These are phyloP conservation scores for Pseudonaja textilis DNA, from an alignment of 2,113 vertebrate genomes.

Conservation along the genomic window DNA sequence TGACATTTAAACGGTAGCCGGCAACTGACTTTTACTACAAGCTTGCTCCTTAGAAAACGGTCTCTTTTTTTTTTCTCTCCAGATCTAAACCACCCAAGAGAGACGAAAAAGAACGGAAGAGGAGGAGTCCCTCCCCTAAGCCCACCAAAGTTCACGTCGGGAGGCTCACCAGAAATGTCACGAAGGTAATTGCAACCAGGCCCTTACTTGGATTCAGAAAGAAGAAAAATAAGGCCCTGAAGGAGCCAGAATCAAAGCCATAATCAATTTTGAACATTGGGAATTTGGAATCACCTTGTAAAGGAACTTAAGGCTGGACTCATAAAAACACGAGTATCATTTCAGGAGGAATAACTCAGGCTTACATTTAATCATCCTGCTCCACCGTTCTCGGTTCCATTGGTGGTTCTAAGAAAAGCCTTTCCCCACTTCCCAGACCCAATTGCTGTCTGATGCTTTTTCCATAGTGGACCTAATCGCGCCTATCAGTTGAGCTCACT, in stretches of 20 bases:
- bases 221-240: not conserved
- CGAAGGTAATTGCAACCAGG: conserved; percentile 76
- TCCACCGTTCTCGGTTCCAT: no score
- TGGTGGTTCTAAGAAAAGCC: not conserved
- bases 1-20: not conserved
- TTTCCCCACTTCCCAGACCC: not conserved
- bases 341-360: not conserved
- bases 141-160: conserved; percentile 95
- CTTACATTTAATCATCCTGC: not conserved
- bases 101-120: conserved; percentile 93
- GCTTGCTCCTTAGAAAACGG: not conserved
- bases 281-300: fast-evolving
- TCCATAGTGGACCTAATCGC: not conserved
- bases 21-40: not conserved
- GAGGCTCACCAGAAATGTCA: conserved; percentile 92
- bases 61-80: conserved; percentile 17
- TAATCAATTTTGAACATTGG: not conserved
- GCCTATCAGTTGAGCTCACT: not conserved
- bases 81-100: conserved; percentile 96
- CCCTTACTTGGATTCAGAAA: not conserved
- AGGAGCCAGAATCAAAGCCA: fast-evolving
- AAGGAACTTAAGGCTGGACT: not conserved
- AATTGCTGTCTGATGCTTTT: not conserved
- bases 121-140: conserved; percentile 89
- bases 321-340: not conserved